Evolutionary conservation across 2,113 vertebrate genomes (phyloP), one percentile per base, ranked within the genome.

Genomic region (Echinops telfairi): DNA sequence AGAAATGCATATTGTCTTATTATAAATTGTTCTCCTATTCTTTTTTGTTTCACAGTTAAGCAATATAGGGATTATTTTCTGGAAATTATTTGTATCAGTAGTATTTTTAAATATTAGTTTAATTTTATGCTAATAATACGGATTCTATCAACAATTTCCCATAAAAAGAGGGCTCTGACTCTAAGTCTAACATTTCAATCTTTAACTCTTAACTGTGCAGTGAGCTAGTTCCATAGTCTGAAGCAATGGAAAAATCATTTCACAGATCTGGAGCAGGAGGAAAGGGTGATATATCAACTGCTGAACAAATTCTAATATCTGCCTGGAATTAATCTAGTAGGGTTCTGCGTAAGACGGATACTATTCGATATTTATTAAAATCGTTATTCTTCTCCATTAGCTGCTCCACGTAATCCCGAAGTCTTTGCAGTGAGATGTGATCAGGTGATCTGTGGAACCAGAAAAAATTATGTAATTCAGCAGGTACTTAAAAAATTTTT

Each of bases 1-100:
- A 90, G 68, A 95, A 95, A 86, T 57, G 57, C 10, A 40, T 86
- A 92, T 76, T 22, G 79, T 78, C 90, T 93, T 89, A 66, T 83
- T 94, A 90, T 38, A 82, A 85, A 43, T 81, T 78, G 76, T 82
- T 19, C 83, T 93, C 80, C 4, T 89, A 38, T 73, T 92, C 76
- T 80, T 95, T 95, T 78, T 43, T 76, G 11, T 81, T 94, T 73
- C 78, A 62, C 5, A 62, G 9, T 75, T 43, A 86, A 68, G 6
- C 1, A 57, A 36, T 77, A 25, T 66, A 76, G 25, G 85, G 75
- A 70, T 88, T 94, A 90, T 47, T 79, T 88, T 94, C 91, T 38
- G 38, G 10, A 84, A 90, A 94, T 77, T 58, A 80, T 83, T 92
- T 76, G 27, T 92, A 2, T 43, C 80, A 93, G 40, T 70, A 88